A percentile compares a stretch with the other conserved stretches of the same genome.
These are phyloP conservation scores for Clarias platycephalus DNA, from an alignment of 2,797 vertebrate genomes.

Conservation along the genomic window DNA sequence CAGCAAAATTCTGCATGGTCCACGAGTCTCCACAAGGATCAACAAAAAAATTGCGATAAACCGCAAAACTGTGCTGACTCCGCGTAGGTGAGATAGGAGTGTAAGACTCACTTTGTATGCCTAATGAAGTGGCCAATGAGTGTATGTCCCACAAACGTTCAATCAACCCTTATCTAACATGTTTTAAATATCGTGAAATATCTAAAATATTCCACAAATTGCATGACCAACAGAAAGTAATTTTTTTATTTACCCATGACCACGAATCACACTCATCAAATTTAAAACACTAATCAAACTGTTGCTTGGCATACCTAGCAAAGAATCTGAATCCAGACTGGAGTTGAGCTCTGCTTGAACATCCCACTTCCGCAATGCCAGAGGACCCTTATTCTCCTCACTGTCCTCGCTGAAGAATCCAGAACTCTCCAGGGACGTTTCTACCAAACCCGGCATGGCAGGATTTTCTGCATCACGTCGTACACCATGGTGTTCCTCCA, in stretches of 20 bases:
- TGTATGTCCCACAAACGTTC: background rate
- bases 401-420: constrained; percentile 79
- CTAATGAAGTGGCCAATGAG: no score
- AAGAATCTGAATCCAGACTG: constrained; percentile 70
- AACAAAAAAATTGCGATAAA: no score
- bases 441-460: constrained; percentile 58
- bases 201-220: background rate
- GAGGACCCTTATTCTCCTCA: constrained; percentile 74
- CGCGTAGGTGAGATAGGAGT: no score
- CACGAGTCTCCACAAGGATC: no score
- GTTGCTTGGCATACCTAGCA: constrained; percentile 54
- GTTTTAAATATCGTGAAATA: background rate
- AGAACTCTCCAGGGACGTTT: constrained; percentile 72
- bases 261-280: background rate
- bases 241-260: background rate
- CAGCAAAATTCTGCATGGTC: no score
- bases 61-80: no score
- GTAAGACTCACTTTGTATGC: no score
- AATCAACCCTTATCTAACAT: background rate
- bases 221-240: background rate
- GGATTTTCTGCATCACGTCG: constrained; percentile 46
- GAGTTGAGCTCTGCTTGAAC: constrained; percentile 75
- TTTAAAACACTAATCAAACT: background rate
- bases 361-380: constrained; percentile 78
- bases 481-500: constrained; percentile 60